Base-by-base conservation (phyloP, 2,888 invertebrate species). In the Sturmia bella region DNA sequence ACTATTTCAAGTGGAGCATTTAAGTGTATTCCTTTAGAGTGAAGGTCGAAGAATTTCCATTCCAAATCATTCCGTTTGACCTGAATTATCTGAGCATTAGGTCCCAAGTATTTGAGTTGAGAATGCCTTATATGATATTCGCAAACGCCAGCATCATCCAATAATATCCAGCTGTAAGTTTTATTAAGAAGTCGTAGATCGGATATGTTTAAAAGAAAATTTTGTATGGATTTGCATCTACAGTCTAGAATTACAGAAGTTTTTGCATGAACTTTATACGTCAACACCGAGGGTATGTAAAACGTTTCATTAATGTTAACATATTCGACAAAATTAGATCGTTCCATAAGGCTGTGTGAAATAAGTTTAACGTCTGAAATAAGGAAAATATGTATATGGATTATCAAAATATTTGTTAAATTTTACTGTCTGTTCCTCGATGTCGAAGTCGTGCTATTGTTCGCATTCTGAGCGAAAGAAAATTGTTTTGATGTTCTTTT, bases 161-260 rank as follows among this genome's bases (percentile, higher is more conserved):
- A 86, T 13, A 90, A 74, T 12, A 90, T 48, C 90, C 90, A 90
- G 43, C 88, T 88, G 79, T 89, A 90, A 0, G 90, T 88, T 81
- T 88, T 90, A 64, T 90, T 90, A 39, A 89, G 90, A 79, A 86
- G 89, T 39, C 80, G 83, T 17, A 80, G 27, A 0, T 70, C 57
- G 13, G 89, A 88, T 3, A 87, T 87, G 75, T 32, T 52, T 6
- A 39, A 52, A 0, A 89, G 80, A 0, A 88, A 61, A 0, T 21
- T 24, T 13, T 45, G 7, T 3, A 86, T 61, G 0, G 84, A 76
- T 0, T 72, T 32, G n/a, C 89, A 89, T 2, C 61, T 61, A 0
- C 87, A 85, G 73, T 89, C 85, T 11, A 89, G 83, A 54, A 89
- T 76, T 11, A 89, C 84, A 0, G 86, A 37, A 3, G 89, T 87